These are phyloP conservation scores for Menidia menidia DNA, from an alignment of 2,797 vertebrate genomes.

Conservation along the genomic window DNA sequence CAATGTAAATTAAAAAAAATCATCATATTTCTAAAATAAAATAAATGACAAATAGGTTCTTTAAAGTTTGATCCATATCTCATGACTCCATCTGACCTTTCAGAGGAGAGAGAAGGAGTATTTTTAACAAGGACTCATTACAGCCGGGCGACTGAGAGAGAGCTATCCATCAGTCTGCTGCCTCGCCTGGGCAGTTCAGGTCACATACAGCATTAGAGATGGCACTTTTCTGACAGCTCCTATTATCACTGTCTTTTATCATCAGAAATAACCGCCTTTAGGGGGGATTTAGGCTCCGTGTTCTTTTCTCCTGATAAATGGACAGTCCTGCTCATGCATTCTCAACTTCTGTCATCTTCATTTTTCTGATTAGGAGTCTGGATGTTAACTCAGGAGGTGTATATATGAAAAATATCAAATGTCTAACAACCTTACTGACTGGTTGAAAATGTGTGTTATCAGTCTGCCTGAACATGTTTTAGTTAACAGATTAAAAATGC, in stretches of 20 bases:
- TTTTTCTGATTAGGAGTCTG: not conserved
- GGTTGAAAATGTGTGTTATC: not conserved
- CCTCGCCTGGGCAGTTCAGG: conserved; percentile 38
- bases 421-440: not conserved
- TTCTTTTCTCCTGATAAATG: conserved; percentile 21
- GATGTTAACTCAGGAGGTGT: not conserved
- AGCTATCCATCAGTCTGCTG: conserved; percentile 62
- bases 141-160: conserved; percentile 53
- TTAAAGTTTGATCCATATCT: conserved; percentile 20
- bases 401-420: not conserved
- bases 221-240: conserved; percentile 53
- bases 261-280: conserved; percentile 43
- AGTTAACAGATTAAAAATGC: not conserved
- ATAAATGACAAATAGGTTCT: conserved; percentile 18
- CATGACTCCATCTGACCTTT: conserved; percentile 19
- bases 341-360: conserved; percentile 1
- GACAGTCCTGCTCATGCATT: conserved; percentile 5
- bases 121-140: conserved; percentile 56
- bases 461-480: not conserved
- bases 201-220: conserved; percentile 58
- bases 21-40: conserved; percentile 5
- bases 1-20: conserved; percentile 1
- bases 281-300: conserved; percentile 27
- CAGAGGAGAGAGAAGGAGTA: conserved; percentile 21
- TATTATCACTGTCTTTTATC: conserved; percentile 69